Base-by-base conservation (phyloP, 2,113 vertebrate species). In the Melanostigma gelatinosum region DNA sequence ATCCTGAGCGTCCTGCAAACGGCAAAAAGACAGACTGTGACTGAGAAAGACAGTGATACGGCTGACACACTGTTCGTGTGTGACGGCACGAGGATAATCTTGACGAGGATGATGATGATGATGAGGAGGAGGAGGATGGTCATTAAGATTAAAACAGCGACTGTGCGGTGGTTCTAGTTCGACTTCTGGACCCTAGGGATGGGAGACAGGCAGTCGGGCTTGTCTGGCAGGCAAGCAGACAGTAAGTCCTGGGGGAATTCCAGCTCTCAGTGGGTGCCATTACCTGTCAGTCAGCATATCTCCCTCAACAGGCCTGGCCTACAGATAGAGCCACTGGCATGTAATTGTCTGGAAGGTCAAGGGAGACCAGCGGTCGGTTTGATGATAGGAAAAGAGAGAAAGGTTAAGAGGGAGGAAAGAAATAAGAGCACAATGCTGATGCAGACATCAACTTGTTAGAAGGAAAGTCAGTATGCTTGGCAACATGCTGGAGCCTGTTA, bases 241-340 rank as follows among this genome's bases (percentile, higher is more conserved):
- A 79, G 77, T 1, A 46, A 29, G 65, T 82, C 88, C 79, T 34
- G 48, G 3, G 89, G 85, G 91, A 83, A 69, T 85, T 87, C 64
- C 50, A 68, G 61, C 85, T 88, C 91, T 89, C 91, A 71, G 74
- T 77, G 83, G 91, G 89, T 85, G 89, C 88, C 91, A 93, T 92
- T 91, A 91, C 83, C 88, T 91, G 90, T 91, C 93, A 91, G 72
- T 92, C 91, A 89, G 72, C 64, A 87, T 82, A 88, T 90, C 85
- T 88, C 75, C 79, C 85, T 82, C 74, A 84, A 81, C 87, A 83
- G 68, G 60, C 75, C 75, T 67, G 82, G 81, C 85, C 88, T 82
- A 77, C 69, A 86, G 88, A 86, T 48, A 91, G 69, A 88, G 71
- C 82, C 79, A 77, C 77, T 75, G 63, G 84, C 85, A 75, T 78